Percentiles rank a stretch among this genome's conserved stretches.
phyloP scores from a whole-genome alignment of 2,113 vertebrate genomes.

The Beaufortia kweichowensis region DNA sequence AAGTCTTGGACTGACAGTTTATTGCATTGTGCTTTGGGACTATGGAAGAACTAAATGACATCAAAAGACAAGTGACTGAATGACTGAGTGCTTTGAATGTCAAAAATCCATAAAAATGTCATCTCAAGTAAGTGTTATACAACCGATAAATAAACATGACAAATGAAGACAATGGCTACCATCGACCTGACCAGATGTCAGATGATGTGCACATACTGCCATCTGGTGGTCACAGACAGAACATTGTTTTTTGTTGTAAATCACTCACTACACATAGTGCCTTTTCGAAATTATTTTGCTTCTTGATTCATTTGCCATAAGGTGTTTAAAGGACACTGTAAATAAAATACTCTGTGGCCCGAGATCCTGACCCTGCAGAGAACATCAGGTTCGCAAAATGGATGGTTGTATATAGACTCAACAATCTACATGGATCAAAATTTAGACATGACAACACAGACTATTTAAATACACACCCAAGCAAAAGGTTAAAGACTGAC shows the following conservation, averaged over 20 bases:
- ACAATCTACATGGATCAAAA: too few species aligned
- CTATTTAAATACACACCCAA: not conserved
- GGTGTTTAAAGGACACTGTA: too few species aligned
- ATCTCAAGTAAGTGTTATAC: not conserved
- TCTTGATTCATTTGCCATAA: too few species aligned
- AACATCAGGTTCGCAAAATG: too few species aligned
- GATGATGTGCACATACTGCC: conserved; percentile 2
- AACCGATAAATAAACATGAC: not conserved
- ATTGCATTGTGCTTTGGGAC: not conserved
- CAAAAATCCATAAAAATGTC: conserved; percentile 3
- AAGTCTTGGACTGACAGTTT: not conserved
- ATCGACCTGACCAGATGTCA: too few species aligned
- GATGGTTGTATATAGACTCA: too few species aligned
- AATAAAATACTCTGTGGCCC: too few species aligned
- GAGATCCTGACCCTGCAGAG: too few species aligned
- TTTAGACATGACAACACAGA: conserved; percentile 16
- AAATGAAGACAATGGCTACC: not conserved
- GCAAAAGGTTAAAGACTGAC: not conserved
- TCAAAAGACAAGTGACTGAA: not conserved
- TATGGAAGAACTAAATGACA: not conserved
- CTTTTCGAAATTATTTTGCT: not conserved
- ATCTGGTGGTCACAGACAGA: conserved; percentile 38
- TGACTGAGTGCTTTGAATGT: not conserved
- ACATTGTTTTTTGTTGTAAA: not conserved
- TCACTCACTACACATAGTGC: not conserved